Evolutionary conservation across 2,797 vertebrate genomes (phyloP).

Genomic region (Hafferia zeledoni): DNA sequence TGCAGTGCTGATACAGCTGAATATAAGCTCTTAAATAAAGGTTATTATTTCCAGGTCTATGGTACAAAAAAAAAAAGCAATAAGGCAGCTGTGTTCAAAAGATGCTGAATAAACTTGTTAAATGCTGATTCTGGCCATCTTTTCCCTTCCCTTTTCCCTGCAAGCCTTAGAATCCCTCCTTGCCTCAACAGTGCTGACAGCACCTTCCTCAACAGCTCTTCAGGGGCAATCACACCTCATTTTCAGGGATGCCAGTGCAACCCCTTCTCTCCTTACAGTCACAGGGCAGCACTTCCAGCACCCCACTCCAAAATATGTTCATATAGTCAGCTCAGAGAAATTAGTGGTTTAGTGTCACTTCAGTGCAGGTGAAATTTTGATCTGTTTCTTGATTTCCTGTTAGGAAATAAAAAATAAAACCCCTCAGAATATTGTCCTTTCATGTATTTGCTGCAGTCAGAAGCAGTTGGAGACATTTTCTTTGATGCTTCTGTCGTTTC

Average conservation of each 20-base stretch:
- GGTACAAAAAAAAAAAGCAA: background rate
- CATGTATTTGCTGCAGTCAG: background rate
- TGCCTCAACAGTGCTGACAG: background rate
- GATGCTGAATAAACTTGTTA: slow-evolving; percentile 45
- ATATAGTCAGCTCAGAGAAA: background rate
- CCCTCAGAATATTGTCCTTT: background rate
- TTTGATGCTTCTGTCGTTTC: background rate
- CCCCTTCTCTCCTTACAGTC: background rate
- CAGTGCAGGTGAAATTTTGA: background rate
- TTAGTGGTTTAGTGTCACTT: background rate
- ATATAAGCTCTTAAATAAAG: slow-evolving; percentile 44
- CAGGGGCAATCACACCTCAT: background rate
- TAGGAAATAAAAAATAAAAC: background rate
- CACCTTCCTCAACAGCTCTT: background rate
- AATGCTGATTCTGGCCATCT: slow-evolving; percentile 1
- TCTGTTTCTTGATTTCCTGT: background rate
- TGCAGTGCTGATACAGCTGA: slow-evolving; percentile 33
- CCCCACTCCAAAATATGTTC: background rate
- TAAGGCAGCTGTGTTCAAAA: slow-evolving; percentile 9
- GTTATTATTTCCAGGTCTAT: slow-evolving; percentile 27
- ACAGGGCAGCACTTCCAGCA: background rate
- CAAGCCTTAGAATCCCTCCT: background rate
- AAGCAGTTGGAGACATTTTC: background rate
- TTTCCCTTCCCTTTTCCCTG: background rate
- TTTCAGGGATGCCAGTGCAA: background rate